Evolutionary conservation across 53 echinoderm and acorn worm species (phyloP).

Genomic region (Mesocentrotus franciscanus): DNA sequence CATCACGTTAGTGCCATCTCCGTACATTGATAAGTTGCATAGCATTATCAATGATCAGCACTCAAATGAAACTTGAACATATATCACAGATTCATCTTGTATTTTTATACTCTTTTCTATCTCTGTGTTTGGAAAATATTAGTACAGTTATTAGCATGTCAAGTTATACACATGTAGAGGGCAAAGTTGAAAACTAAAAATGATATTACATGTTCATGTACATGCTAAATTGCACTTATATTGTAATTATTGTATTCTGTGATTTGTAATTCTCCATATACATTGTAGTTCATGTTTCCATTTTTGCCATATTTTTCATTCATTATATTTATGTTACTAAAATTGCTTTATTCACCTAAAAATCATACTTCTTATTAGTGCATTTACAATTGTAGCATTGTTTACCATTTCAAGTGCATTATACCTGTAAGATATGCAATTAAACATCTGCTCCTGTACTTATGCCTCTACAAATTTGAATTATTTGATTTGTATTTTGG

Average conservation of each 20-base stretch:
- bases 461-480: too few species aligned
- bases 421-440: not conserved
- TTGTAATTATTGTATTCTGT: not conserved
- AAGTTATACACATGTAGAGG: not conserved
- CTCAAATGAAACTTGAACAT: too few species aligned
- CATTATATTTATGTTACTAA: not conserved
- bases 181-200: not conserved
- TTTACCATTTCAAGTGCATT: not conserved
- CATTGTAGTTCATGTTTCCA: not conserved
- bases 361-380: not conserved
- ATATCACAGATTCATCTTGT: too few species aligned
- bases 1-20: too few species aligned
- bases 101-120: too few species aligned
- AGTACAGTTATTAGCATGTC: not conserved
- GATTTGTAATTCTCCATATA: not conserved
- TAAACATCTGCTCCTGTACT: too few species aligned
- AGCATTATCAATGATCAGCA: too few species aligned
- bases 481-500: too few species aligned
- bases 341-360: not conserved
- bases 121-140: too few species aligned
- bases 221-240: not conserved
- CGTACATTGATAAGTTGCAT: too few species aligned
- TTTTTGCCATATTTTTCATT: not conserved
- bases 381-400: not conserved
- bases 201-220: not conserved